Evolutionary conservation across 2,888 invertebrate genomes (phyloP).

Genomic region (Scaptomyza reducta): DNA sequence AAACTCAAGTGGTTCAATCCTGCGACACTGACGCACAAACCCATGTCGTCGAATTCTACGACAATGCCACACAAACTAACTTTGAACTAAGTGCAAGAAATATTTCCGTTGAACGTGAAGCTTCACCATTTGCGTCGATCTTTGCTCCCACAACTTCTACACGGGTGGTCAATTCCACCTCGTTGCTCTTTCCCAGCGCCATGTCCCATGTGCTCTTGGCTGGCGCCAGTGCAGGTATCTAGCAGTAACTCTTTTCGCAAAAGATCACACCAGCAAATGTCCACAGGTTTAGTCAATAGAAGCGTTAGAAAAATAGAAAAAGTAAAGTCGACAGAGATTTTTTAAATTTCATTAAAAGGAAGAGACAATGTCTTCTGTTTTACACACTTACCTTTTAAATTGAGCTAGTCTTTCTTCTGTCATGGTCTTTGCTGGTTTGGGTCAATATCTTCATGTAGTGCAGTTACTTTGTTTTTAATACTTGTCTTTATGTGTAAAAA

Average conservation of each 20-base stretch:
- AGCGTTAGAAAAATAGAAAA: neutral
- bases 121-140: slow-evolving; percentile 68
- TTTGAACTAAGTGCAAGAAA: slow-evolving; percentile 29
- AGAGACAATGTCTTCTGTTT: neutral
- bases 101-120: slow-evolving; percentile 59
- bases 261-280: slow-evolving; percentile 31
- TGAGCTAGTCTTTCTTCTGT: neutral
- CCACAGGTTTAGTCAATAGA: neutral
- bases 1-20: slow-evolving; percentile 14
- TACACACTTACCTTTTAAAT: too few relatives aligned
- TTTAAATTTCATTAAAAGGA: neutral
- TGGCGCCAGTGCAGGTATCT: slow-evolving; percentile 74
- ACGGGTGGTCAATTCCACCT: slow-evolving; percentile 47
- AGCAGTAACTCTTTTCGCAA: neutral
- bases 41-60: neutral
- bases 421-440: slow-evolving; percentile 35
- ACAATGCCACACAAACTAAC: slow-evolving; percentile 46
- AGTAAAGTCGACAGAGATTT: neutral
- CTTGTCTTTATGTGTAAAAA: slow-evolving; percentile 29
- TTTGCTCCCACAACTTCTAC: slow-evolving; percentile 55
- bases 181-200: slow-evolving; percentile 77
- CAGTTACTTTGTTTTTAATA: slow-evolving; percentile 19
- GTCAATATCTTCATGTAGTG: slow-evolving; percentile 28
- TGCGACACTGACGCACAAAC: slow-evolving; percentile 42
- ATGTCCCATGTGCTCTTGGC: slow-evolving; percentile 75